Percentiles rank a stretch among this genome's conserved stretches.
phyloP scores from a whole-genome alignment of 2,113 vertebrate genomes.

The Onychorhynchus coronatus region DNA sequence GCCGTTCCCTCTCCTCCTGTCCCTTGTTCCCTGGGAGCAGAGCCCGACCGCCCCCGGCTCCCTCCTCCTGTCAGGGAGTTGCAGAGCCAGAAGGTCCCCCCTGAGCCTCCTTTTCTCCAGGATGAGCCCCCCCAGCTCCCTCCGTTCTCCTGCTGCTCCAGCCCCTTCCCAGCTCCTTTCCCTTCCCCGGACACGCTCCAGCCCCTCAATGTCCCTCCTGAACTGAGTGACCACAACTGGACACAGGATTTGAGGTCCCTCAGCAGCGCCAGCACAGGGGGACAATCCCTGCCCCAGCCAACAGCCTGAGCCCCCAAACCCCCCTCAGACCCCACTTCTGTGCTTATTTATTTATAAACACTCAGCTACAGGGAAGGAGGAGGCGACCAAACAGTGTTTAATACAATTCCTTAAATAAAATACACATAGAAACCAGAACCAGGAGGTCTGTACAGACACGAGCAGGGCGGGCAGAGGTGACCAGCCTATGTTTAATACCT shows the following conservation, averaged over 20 bases:
- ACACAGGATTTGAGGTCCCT: background rate
- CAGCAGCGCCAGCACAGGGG: background rate
- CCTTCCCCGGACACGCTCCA: background rate
- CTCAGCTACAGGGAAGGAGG: background rate
- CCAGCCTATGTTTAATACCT: constrained; percentile 43
- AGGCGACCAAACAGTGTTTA: background rate
- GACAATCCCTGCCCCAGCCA: background rate
- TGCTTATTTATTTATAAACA: background rate
- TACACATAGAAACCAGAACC: background rate
- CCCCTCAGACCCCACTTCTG: background rate
- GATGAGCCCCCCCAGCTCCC: background rate
- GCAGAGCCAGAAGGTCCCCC: too few species aligned
- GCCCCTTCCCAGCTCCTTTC: background rate
- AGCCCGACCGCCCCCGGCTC: too few species aligned
- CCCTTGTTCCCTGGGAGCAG: too few species aligned
- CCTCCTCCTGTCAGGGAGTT: too few species aligned
- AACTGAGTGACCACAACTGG: background rate
- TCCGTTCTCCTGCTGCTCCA: too few species aligned
- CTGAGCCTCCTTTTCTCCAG: too few species aligned
- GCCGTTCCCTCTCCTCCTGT: background rate
- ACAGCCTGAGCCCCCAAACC: background rate
- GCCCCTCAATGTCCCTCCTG: background rate
- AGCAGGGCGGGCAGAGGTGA: background rate
- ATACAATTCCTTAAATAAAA: background rate
- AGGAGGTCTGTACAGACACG: background rate